These are phyloP conservation scores for Craterocephalus amniculus DNA, from an alignment of 2,797 vertebrate species.

Conservation along the genomic window DNA sequence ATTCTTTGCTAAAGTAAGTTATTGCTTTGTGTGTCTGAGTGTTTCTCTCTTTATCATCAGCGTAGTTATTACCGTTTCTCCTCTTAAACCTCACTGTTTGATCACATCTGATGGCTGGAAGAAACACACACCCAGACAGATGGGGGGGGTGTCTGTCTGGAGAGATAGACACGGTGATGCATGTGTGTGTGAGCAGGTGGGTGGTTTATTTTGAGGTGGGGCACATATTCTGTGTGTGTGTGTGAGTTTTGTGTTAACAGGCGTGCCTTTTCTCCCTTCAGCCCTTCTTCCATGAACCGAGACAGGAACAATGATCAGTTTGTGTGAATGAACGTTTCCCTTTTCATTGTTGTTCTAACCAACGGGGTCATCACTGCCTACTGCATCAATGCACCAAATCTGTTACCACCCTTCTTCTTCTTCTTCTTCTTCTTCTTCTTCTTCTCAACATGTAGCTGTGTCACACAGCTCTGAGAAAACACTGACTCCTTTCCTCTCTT, in stretches of 20 bases:
- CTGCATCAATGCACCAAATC: conserved; percentile 52
- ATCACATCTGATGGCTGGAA: conserved; percentile 59
- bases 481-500: conserved; percentile 31
- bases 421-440: conserved; percentile 28
- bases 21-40: conserved; percentile 78
- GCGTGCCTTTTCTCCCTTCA: conserved; percentile 60
- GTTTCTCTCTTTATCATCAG: conserved; percentile 53
- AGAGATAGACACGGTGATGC: conserved; percentile 49
- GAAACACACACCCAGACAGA: conserved; percentile 22
- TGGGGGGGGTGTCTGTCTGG: conserved; percentile 38
- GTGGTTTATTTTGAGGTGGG: conserved; percentile 45
- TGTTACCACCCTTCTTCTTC: conserved; percentile 18
- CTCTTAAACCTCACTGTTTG: conserved; percentile 72
- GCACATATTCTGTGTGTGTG: conserved; percentile 42
- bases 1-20: conserved; percentile 99
- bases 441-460: conserved; percentile 24
- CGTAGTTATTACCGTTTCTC: conserved; percentile 32
- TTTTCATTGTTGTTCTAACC: conserved; percentile 48
- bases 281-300: conserved; percentile 59
- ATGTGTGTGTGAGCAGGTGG: conserved; percentile 62
- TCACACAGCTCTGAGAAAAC: conserved; percentile 36
- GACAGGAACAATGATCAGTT: conserved; percentile 55
- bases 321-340: conserved; percentile 56
- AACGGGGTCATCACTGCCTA: conserved; percentile 38
- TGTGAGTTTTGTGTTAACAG: conserved; percentile 58